Base-by-base conservation (phyloP, 2,113 vertebrate species). In the Cairina moschata region DNA sequence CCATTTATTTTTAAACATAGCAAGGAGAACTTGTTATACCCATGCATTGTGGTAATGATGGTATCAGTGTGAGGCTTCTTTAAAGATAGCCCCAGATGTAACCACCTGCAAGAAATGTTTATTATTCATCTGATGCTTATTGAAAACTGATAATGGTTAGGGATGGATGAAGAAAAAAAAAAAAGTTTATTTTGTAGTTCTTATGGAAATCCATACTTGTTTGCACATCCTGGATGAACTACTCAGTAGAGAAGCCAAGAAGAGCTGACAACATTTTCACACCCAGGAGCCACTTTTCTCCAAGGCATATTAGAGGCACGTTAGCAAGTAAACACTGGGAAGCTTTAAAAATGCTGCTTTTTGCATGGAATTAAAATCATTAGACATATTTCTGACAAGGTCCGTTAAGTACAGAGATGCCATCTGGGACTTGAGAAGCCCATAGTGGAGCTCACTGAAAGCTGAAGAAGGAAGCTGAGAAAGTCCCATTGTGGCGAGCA, bases 401-500 rank as follows among this genome's bases (percentile, higher is more conserved):
- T 2, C 31, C 0, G 0, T 22, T 63, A 25, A 52, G 60, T 11
- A 22, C 36, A 55, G 42, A 40, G 62, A 10, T 23, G 46, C 21
- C 36, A n/a, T 13, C 56, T 32, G 77, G 36, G 67, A 2, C 23
- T 34, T 0, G 2, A 34, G 31, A 17, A 3, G 3, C 32, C 38
- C 20, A 44, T 32, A 4, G 1, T 26, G 72, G 36, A 38, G 32
- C 69, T 75, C 5, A 0, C 0, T 29, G 46, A 18, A 28, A 40
- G 60, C 40, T 17, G 29, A 46, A 25, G 22, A 6, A 23, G 46
- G 66, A 73, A 17, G 65, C 23, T 89, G 84, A 42, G 32, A 9
- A 31, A 9, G 48, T 26, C 25, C 0, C 40, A 21, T 6, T 18
- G 62, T 15, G 44, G 23, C 4, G 4, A 3, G 16, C 0, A 8